These are phyloP conservation scores for Heliconius eleuchia DNA, from an alignment of 1,140 invertebrate genomes.

Conservation along the genomic window DNA sequence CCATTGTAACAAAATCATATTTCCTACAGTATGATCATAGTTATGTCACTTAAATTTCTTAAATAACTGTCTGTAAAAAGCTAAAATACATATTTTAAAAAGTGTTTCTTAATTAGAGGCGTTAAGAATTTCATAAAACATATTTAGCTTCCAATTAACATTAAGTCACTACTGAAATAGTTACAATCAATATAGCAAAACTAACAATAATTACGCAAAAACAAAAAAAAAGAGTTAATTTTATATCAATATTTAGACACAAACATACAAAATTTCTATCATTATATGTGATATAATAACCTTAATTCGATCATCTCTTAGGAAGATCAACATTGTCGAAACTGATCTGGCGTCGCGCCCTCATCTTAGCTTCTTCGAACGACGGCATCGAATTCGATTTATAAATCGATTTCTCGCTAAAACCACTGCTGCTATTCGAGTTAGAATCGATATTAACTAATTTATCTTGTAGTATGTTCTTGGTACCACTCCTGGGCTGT, in stretches of 20 bases:
- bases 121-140: background rate
- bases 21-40: no score
- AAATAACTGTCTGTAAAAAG: no score
- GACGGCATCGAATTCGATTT: constrained; percentile 73
- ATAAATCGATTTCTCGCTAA: constrained; percentile 60
- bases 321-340: constrained; percentile 77
- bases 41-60: no score
- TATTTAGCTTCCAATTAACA: constrained; percentile 14
- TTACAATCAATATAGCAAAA: constrained; percentile 7
- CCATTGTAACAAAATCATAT: no score
- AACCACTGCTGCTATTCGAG: constrained; percentile 63
- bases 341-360: constrained; percentile 74
- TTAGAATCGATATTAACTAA: constrained; percentile 74
- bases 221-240: background rate
- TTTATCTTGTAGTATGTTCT: constrained; percentile 79
- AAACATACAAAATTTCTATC: background rate
- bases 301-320: constrained; percentile 63
- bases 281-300: background rate
- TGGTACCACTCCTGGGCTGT: constrained; percentile 56
- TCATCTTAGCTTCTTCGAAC: constrained; percentile 73
- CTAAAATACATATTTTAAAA: no score
- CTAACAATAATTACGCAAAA: background rate
- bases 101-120: background rate
- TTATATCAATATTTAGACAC: background rate
- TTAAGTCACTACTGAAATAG: constrained; percentile 25